Base-by-base conservation (phyloP, 1,140 invertebrate species). In the Laupala kohalensis region DNA sequence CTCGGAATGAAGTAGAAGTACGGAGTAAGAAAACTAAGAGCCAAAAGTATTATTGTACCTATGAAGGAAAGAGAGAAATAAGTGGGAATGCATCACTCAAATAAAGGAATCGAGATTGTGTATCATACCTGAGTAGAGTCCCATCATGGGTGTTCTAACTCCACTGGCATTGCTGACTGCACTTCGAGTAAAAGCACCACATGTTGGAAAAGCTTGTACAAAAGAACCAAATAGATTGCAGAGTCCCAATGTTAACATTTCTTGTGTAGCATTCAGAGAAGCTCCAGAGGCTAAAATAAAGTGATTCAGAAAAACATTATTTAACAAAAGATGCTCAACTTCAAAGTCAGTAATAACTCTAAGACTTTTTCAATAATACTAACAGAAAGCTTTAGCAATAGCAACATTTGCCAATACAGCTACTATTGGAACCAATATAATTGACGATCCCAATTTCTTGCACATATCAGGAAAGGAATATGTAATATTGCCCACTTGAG, bases 351-450 rank as follows among this genome's bases (percentile, higher is more conserved):
- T 62, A 12, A 62, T 13, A 62, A 13, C n/a, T 62, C 12, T 13
- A 62, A 62, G n/a, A n/a, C 12, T 12, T 62, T 62, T 62, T 62
- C 12, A 13, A 13, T 12, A 26, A 74, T 71, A 81, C 82, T 85
- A 80, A 90, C 88, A 83, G 75, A 91, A 92, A 69, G 88, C 87
- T 82, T 92, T 93, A 3, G 89, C 90, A 72, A 92, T 92, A 2
- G 91, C 90, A 9, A 92, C 86, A 74, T 92, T 91, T 27, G 90
- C 89, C 64, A 92, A 81, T 62, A 92, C 85, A 19, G 88, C 86
- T 9, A 93, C 84, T 1, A 92, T 75, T 15, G 91, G 90, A 26
- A 92, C 80, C 0, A 92, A 83, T n/a, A 90, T 76, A 24, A 92
- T 80, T 2, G 89, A 89, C 5, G 84, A 81, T 15, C 88, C 86